Evolutionary conservation across 1,140 invertebrate species (phyloP).

Genomic region (Liolophura sinensis): DNA sequence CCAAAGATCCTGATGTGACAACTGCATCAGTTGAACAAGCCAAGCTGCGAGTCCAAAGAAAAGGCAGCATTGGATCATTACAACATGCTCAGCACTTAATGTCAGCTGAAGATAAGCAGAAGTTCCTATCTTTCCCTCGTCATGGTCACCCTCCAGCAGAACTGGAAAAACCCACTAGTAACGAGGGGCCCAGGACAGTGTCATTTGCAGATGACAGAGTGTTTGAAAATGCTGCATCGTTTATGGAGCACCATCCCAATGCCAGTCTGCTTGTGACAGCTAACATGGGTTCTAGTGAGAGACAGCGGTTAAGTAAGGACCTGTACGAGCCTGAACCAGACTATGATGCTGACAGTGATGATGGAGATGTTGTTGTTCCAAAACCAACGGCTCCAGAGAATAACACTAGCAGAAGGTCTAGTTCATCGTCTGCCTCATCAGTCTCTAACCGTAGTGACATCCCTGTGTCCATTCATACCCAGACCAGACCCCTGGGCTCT

Average conservation of each 20-base stretch:
- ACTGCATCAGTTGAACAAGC: conserved; percentile 24
- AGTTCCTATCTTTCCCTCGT: too few relatives aligned
- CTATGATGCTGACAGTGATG: conserved; percentile 45
- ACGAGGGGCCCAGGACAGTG: conserved; percentile 13
- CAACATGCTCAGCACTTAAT: not conserved
- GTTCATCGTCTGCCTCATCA: conserved; percentile 4
- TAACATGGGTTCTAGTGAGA: conserved; percentile 30
- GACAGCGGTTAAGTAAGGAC: conserved; percentile 8
- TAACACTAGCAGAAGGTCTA: conserved; percentile 15
- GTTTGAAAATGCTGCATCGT: conserved; percentile 42
- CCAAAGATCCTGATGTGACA: conserved; percentile 30
- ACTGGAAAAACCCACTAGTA: too few relatives aligned
- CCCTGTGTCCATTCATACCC: too few relatives aligned
- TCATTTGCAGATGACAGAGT: conserved; percentile 51
- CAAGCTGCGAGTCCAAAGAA: conserved; percentile 12
- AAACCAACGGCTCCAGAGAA: conserved; percentile 3
- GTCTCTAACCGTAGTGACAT: too few relatives aligned
- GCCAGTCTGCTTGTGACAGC: conserved; percentile 50
- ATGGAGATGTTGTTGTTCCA: conserved; percentile 20
- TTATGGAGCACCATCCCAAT: conserved; percentile 51
- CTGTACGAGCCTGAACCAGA: conserved; percentile 47
- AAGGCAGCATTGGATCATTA: not conserved
- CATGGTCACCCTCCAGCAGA: too few relatives aligned
- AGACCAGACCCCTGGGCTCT: too few relatives aligned
- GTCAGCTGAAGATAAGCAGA: not conserved